Base-by-base conservation (phyloP, 1,140 invertebrate species). In the Macrobrachium nipponense region DNA sequence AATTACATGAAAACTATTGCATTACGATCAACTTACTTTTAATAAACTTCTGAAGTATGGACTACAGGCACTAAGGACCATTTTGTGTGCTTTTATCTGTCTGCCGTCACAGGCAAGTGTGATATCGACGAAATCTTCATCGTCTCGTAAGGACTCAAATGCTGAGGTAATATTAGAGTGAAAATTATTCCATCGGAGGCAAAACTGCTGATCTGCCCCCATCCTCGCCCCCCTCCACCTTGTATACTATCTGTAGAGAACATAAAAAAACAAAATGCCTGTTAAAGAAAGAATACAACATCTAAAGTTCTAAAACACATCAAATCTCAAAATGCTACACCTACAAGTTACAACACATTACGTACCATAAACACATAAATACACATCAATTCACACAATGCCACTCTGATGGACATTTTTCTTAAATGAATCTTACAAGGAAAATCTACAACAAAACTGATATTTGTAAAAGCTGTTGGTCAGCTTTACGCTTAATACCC, bases 11-110 rank as follows among this genome's bases (percentile, higher is more conserved):
- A 51, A 51, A 51, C 12, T 6, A 2, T 51, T 12, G 51, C 51
- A 51, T 12, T 0, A 51, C 51, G 8, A 51, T 51, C 5, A 12
- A 88, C 90, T 91, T 90, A 93, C 92, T 92, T 95, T 95, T 91
- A 96, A 95, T 90, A 96, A 94, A 91, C 95, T 95, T 90, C 94
- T 95, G 90, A 92, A 92, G 90, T 91, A 92, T 12, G 90, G 90
- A 86, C 92, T 92, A 89, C 91, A 92, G 73, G 92, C 92, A 20
- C 91, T 92, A 43, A 92, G 91, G 60, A 93, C 92, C 58, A 92
- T 89, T 90, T 91, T 92, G 88, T 92, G 91, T 82, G 91, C 91
- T 88, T 90, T 91, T 73, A 92, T 88, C 73, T 90, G 90, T 20
- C 89, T 88, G 64, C 91, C 91, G 70, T 91, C 91, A 90, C 91